Conservation (phyloP, 2,113 vertebrate species). For the Cairina moschata region DNA sequence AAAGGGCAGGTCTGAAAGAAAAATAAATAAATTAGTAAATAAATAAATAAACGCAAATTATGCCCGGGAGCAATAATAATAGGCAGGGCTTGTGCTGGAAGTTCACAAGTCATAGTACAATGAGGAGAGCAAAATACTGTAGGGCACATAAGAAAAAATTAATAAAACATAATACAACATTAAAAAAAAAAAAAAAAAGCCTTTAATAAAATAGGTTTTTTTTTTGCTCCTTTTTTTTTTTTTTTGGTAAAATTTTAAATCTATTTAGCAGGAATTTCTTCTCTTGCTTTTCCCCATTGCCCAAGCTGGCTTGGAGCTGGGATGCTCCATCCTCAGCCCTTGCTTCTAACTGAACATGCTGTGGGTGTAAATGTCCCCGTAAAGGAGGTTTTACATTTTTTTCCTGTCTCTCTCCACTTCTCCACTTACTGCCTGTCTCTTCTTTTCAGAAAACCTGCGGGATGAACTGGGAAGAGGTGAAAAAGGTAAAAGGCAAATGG, state of each 20-base stretch:
- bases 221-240: neutral
- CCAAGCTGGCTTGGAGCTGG: neutral
- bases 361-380: fast-evolving
- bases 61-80: neutral
- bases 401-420: too few relatives aligned
- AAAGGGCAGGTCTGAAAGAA: neutral
- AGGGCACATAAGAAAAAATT: fast-evolving
- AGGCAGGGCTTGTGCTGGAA: too few relatives aligned
- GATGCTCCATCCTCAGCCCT: neutral
- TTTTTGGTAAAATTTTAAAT: neutral
- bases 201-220: neutral
- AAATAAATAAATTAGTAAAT: neutral
- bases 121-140: fast-evolving
- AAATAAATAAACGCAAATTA: neutral
- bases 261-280: neutral
- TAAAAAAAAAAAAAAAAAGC: too few relatives aligned
- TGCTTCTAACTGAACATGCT: too few relatives aligned
- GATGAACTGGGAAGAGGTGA: constrained; percentile 79
- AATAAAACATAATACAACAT: too few relatives aligned
- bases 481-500: constrained; percentile 69
- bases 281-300: too few relatives aligned
- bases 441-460: constrained; percentile 70
- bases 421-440: neutral
- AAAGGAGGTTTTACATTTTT: neutral
- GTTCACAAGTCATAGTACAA: too few relatives aligned